Percentiles rank a stretch among this genome's conserved stretches.
These are phyloP conservation scores for Abramis brama DNA, from an alignment of 2,113 vertebrate genomes.

Conservation along the genomic window DNA sequence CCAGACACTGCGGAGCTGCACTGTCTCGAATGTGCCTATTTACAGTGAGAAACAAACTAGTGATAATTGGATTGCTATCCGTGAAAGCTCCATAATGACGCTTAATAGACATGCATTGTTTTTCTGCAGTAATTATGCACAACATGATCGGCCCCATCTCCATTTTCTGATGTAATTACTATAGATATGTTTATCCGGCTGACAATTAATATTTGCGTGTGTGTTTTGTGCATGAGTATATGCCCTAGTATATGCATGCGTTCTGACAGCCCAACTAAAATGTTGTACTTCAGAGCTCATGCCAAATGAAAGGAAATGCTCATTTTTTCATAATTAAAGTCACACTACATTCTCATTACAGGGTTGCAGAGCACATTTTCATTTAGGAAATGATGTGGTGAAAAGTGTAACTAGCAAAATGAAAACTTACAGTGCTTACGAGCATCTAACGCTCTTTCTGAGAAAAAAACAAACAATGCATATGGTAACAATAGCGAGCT, in stretches of 20 bases:
- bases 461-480: neutral
- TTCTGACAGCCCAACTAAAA: constrained; percentile 26
- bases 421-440: neutral
- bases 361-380: constrained; percentile 15
- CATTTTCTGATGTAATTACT: constrained; percentile 73
- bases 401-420: constrained; percentile 25
- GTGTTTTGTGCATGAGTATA: constrained; percentile 50
- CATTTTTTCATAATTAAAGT: constrained; percentile 53
- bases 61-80: constrained; percentile 75
- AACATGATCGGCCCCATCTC: constrained; percentile 74
- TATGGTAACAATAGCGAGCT: neutral
- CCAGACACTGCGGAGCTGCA: neutral
- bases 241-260: constrained; percentile 19
- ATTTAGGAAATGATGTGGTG: constrained; percentile 21
- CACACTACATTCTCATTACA: constrained; percentile 35
- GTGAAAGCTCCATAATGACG: constrained; percentile 75
- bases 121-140: constrained; percentile 77
- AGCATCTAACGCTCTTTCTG: neutral
- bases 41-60: constrained; percentile 72
- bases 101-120: constrained; percentile 76
- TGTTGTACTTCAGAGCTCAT: constrained; percentile 34
- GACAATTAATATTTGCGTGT: constrained; percentile 59
- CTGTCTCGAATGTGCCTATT: constrained; percentile 70
- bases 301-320: constrained; percentile 38
- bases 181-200: constrained; percentile 69